Base-by-base conservation (phyloP, 2,797 vertebrate species). In the Pseudochromis fuscus region DNA sequence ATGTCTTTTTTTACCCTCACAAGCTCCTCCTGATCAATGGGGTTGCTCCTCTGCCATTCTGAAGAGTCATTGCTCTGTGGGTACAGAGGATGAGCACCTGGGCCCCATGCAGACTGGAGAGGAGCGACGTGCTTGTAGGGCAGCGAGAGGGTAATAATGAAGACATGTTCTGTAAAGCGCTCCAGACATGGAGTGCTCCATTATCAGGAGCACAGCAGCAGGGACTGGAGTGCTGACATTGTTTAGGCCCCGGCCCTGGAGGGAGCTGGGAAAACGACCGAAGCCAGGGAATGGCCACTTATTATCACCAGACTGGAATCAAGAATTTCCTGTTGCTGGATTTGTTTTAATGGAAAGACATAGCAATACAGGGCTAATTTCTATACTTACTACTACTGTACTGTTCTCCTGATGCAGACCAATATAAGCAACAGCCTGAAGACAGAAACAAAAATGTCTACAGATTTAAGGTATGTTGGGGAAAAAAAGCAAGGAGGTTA, bases 301-400 rank as follows among this genome's bases (percentile, higher is more conserved):
- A 92, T 92, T 94, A 94, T 91, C 92, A 77, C 82, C 79, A 81
- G 83, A 89, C 88, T 88, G 84, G 83, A 93, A 92, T 92, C 87
- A 89, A 92, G 90, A 90, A 90, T 92, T 93, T 93, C 89, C 89
- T 91, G 85, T 90, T 89, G 77, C 81, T 85, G 65, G 64, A 61
- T 62, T 86, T 81, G 67, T 77, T 75, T 75, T 21, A 48, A 84
- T 68, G 66, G 77, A 69, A 84, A 84, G 53, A 75, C 38, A 30
- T 42, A 28, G 46, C 48, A 70, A 70, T 58, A 48, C 28, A 50
- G n/a, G 27, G 51, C 19, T 52, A 40, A 48, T 55, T 68, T 67
- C 48, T 67, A 19, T 42, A 60, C 51, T 79, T 51, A 67, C 67
- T 56, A 38, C 1, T 10, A 53, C 37, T 33, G 18, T 69, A n/a